Evolutionary conservation across 2,888 invertebrate genomes (phyloP).

Genomic region (Nipponacmea schrenckii): DNA sequence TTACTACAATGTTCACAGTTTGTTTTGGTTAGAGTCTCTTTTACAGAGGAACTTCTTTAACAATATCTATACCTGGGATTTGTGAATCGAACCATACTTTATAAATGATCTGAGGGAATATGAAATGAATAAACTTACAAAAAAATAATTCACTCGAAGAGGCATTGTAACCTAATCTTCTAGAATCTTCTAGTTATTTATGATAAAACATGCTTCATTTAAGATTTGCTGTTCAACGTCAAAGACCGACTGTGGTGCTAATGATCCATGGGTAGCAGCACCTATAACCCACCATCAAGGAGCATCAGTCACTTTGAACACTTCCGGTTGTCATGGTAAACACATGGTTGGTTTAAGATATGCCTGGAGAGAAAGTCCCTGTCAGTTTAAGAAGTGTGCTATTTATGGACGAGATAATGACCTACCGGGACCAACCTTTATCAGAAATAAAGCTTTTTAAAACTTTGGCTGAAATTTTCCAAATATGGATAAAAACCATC

Average conservation of each 20-base stretch:
- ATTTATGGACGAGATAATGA: constrained; percentile 32
- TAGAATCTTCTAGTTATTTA: too few relatives aligned
- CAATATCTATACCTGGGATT: too few relatives aligned
- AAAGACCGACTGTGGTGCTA: not conserved
- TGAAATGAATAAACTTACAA: too few relatives aligned
- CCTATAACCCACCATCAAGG: constrained; percentile 18
- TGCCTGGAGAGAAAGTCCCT: constrained; percentile 37
- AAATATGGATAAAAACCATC: too few relatives aligned
- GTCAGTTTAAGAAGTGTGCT: constrained; percentile 28
- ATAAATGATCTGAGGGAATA: too few relatives aligned
- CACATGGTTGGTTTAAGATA: constrained; percentile 29
- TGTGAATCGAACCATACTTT: too few relatives aligned
- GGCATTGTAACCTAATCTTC: too few relatives aligned
- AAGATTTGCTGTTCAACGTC: constrained; percentile 35
- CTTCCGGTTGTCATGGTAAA: constrained; percentile 15
- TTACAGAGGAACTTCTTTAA: too few relatives aligned
- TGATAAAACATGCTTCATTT: not conserved
- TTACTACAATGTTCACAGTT: not conserved
- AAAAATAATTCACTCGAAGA: too few relatives aligned
- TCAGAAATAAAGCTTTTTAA: constrained; percentile 1
- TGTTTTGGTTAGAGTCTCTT: constrained; percentile 26
- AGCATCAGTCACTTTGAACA: constrained; percentile 16
- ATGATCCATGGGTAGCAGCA: constrained; percentile 17
- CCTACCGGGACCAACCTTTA: constrained; percentile 28
- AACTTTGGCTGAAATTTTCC: not conserved